Evolutionary conservation across 2,888 invertebrate species (phyloP), one percentile per base, ranked within the genome.

Genomic region (Gnatocerus cornutus): DNA sequence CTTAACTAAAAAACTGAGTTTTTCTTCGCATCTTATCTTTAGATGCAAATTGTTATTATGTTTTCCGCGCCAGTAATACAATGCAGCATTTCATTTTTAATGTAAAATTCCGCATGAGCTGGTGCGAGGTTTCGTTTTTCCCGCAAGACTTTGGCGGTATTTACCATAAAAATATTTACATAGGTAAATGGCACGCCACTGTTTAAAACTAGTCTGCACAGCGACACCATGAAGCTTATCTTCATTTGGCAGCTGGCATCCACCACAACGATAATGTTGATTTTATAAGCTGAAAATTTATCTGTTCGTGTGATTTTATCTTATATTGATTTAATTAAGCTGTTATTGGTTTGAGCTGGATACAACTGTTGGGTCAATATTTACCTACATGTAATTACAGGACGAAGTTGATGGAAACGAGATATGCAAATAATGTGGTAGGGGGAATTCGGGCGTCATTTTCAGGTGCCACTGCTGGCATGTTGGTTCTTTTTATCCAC

Each of bases 161-260:
- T 56, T 27, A n/a, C 45, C 41, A 21, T 16, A 63, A 63, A 53
- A 53, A 63, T 63, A 63, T 63, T 63, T 52, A 43, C 53, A 41
- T 39, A 39, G 62, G 50, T 50, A 62, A 33, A 62, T 63, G 52
- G 53, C 43, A 63, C 53, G 63, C 52, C 45, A 53, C 9, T 63
- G 43, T 16, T 52, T 63, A 63, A 63, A 63, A 63, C 52, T 63
- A 53, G 43, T 29, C 12, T 13, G 43, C 21, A 58, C 12, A n/a
- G 29, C 13, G 37, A 39, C 59, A 41, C 50, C 1, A 12, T 41
- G 41, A 30, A 14, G 68, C 64, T 69, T 69, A 69, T 69, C 68
- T 69, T 58, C 48, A 48, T 64, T 52, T 64, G 64, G 62, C 68
- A 69, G 68, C 68, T 41, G 68, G 63, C 43, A 62, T 37, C 58